Percentiles rank a stretch among this genome's conserved stretches.
These are phyloP conservation scores for Petrosia ficiformis DNA, from an alignment of 37 sponge, comb jelly and placozoan species.

Conservation along the genomic window DNA sequence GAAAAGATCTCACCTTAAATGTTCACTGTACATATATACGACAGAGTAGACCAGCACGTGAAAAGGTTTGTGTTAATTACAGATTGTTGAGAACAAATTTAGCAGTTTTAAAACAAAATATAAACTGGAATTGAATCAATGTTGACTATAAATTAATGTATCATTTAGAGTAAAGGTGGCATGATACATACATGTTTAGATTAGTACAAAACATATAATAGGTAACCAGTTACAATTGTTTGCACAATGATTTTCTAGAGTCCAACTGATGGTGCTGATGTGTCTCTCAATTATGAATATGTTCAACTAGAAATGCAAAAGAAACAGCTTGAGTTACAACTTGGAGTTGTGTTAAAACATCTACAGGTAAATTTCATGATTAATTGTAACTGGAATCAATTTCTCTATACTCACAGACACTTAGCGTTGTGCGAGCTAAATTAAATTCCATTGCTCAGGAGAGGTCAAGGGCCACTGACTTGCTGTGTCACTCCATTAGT, in stretches of 20 bases:
- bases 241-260: not conserved
- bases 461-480: slow-evolving; percentile 54
- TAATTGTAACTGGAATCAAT: too few relatives aligned
- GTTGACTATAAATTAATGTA: slow-evolving; percentile 2
- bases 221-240: not conserved
- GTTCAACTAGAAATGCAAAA: slow-evolving; percentile 42
- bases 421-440: slow-evolving; percentile 13
- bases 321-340: slow-evolving; percentile 45
- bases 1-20: slow-evolving; percentile 63
- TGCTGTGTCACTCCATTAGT: slow-evolving; percentile 56
- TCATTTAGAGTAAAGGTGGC: too few relatives aligned
- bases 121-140: too few relatives aligned
- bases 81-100: not conserved
- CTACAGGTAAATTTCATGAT: slow-evolving; percentile 33
- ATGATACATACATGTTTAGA: too few relatives aligned
- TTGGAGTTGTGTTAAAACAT: slow-evolving; percentile 35
- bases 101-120: not conserved
- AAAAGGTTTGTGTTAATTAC: slow-evolving; percentile 41
- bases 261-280: slow-evolving; percentile 40
- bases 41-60: slow-evolving; percentile 46
- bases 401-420: slow-evolving; percentile 6
- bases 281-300: slow-evolving; percentile 30
- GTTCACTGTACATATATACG: slow-evolving; percentile 34
- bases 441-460: slow-evolving; percentile 48
- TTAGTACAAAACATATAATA: not conserved